Evolutionary conservation across 2,888 invertebrate species (phyloP), one percentile per base, ranked within the genome.

Genomic region (Myathropa florea): DNA sequence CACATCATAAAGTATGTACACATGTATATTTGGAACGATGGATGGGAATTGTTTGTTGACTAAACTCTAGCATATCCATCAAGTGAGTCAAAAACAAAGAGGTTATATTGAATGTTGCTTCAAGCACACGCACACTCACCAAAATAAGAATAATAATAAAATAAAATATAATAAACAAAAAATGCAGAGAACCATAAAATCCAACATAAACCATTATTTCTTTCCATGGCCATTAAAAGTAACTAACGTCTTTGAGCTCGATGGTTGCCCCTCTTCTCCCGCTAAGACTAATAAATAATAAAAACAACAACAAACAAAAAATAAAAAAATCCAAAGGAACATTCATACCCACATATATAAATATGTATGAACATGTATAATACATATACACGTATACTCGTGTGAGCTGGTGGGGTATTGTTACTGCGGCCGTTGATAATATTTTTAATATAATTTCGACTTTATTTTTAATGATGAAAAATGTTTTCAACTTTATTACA

Each of bases 391-490:
- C 24, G 7, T 53, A 10, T 63, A 24, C 12, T 36, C 39, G 71
- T 53, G 60, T 55, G 70, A 67, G 75, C 39, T 64, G 81, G 24
- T 24, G 70, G 75, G 61, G 67, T 81, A 85, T 79, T 73, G 77
- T 85, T 81, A 59, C 73, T 61, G 82, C 14, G 73, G 73, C 46
- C 71, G 70, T 70, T 86, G 83, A 86, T 86, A 86, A 86, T 86
- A 86, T 86, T 86, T 83, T 86, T 86, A 86, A 83, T 83, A 86
- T 86, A 86, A 86, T 86, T 86, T 86, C 83, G 86, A 83, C 86
- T 86, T 86, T 86, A 86, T 86, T 86, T 86, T 86, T 86, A 86
- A 86, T 86, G 86, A 86, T 86, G 86, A 86, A 86, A 86, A 86
- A 86, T 86, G 86, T 83, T 86, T 86, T 86, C 86, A 86, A 86